phyloP scores from a whole-genome alignment of 2,113 vertebrate species.

The Chionodraco myersi region DNA sequence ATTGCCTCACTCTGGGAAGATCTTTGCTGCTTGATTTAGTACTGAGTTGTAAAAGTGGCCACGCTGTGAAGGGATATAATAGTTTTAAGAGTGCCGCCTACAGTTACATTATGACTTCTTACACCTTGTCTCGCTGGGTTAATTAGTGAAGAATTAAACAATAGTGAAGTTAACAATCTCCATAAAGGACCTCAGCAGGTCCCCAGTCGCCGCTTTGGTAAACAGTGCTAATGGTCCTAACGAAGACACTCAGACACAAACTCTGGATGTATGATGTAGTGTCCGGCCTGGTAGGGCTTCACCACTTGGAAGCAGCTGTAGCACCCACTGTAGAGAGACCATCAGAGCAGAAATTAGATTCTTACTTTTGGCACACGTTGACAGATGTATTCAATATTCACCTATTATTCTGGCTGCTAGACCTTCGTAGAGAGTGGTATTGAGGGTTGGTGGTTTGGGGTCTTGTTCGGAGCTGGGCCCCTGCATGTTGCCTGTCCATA shows the following conservation, averaged over 20 bases:
- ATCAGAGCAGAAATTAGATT: slow-evolving; percentile 15
- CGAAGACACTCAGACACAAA: slow-evolving; percentile 79
- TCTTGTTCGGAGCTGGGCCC: slow-evolving; percentile 38
- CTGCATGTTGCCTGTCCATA: slow-evolving; percentile 57
- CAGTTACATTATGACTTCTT: slow-evolving; percentile 48
- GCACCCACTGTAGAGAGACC: slow-evolving; percentile 72
- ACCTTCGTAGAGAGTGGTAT: slow-evolving; percentile 35
- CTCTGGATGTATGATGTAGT: slow-evolving; percentile 84
- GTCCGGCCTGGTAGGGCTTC: slow-evolving; percentile 77
- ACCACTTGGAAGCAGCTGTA: slow-evolving; percentile 85
- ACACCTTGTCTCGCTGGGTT: slow-evolving; percentile 42
- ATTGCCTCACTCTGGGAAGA: slow-evolving; percentile 8
- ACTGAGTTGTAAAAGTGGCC: slow-evolving; percentile 30
- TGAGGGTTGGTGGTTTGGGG: slow-evolving; percentile 43
- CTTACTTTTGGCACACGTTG: not conserved
- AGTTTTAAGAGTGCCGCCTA: slow-evolving; percentile 14
- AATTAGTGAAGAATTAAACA: slow-evolving; percentile 58
- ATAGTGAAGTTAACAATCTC: slow-evolving; percentile 35
- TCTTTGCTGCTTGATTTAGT: slow-evolving; percentile 35
- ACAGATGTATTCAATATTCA: slow-evolving; percentile 8
- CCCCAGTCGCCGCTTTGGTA: slow-evolving; percentile 13
- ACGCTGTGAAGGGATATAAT: slow-evolving; percentile 31
- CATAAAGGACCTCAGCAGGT: slow-evolving; percentile 1
- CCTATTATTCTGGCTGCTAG: slow-evolving; percentile 63
- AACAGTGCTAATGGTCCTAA: slow-evolving; percentile 28